Evolutionary conservation across 1,140 invertebrate genomes (phyloP), one percentile per base, ranked within the genome.

Genomic region (Drusus annulatus): DNA sequence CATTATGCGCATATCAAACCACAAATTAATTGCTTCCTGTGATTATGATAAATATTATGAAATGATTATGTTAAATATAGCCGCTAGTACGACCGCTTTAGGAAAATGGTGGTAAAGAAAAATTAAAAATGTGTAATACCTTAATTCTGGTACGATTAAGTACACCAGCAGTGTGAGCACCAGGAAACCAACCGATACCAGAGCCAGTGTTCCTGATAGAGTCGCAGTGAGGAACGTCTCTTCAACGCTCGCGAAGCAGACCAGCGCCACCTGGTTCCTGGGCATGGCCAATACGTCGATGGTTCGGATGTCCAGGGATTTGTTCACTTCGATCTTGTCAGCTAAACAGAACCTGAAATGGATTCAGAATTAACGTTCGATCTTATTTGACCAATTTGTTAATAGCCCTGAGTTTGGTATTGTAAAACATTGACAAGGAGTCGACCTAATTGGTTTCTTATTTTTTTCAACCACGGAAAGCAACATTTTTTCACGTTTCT

Each of bases 161-260:
- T 94, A 94, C 2, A 93, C 88, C 2, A 89, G 80, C 7, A 93
- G 85, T 0, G 93, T 93, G 1, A 89, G 74, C 0, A 92, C 80
- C 0, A 93, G 85, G 79, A 93, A 94, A 8, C 90, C 76, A 0
- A 91, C 90, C 0, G 93, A 94, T n/a, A 93, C 86, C 2, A 91
- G 85, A 2, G 87, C 87, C 3, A 92, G 85, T 2, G 89, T 83
- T 0, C 90, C 90, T 15, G 89, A 87, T 7, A 91, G 84, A 6
- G 86, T 86, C 25, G 86, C 78, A 16, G 83, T 82, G 85, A 65
- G 28, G 78, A 81, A 68, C 5, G 45, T 73, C 7, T 84, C 65
- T 5, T 80, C 78, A 8, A 85, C 60, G n/a, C 88, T 83, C 0
- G 87, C 83, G 78, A 92, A 92, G 80, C 93, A 93, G 0, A 91